phyloP scores from a whole-genome alignment of 2,113 vertebrate species.

The Tragelaphus buxtoni region DNA sequence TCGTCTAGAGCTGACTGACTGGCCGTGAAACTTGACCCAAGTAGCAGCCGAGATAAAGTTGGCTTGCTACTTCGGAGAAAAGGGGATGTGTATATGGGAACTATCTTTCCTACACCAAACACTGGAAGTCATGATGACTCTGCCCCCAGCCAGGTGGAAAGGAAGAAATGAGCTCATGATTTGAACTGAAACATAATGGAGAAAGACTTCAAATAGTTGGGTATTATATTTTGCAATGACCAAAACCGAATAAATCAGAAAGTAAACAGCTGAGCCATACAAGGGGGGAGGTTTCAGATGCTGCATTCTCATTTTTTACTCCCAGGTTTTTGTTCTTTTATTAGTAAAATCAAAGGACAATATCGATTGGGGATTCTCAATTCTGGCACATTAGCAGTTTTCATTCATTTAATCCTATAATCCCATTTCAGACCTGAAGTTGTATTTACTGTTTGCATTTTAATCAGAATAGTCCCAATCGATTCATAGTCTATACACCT shows the following conservation, averaged over 20 bases:
- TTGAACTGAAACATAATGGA: not conserved
- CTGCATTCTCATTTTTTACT: conserved; percentile 32
- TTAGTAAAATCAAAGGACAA: conserved; percentile 73
- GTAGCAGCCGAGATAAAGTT: not conserved
- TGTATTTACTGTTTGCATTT: conserved; percentile 78
- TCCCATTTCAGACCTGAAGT: conserved; percentile 79
- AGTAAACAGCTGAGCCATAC: not conserved
- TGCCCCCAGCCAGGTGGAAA: not conserved
- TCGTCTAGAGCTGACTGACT: not conserved
- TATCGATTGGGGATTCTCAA: conserved; percentile 77
- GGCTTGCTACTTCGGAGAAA: not conserved
- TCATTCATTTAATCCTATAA: conserved; percentile 83
- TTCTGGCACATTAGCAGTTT: conserved; percentile 67
- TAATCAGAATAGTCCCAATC: conserved; percentile 76
- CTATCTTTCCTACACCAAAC: not conserved
- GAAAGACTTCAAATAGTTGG: not conserved
- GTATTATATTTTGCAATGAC: not conserved
- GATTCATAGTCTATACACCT: conserved; percentile 59
- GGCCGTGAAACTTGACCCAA: not conserved
- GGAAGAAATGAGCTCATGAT: not conserved
- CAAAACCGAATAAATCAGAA: conserved; percentile 42
- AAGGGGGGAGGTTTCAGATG: not conserved
- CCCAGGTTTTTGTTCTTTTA: conserved; percentile 57
- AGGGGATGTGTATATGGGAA: not conserved
- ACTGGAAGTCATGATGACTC: not conserved